Evolutionary conservation across 2,888 invertebrate genomes (phyloP), one percentile per base, ranked within the genome.

Genomic region (Teinopalpus imperialis): DNA sequence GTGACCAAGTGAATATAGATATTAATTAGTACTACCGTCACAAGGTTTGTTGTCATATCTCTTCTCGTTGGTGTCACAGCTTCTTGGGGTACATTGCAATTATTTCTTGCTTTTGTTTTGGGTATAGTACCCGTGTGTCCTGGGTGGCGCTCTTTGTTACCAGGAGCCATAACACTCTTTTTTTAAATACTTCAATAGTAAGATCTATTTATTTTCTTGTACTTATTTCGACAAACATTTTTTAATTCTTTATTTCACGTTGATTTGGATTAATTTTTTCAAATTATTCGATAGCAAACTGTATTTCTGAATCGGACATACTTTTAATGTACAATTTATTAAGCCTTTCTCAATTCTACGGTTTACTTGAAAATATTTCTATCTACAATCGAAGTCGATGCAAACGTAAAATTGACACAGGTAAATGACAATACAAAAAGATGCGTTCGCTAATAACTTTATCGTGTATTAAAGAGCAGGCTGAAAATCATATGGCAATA

Each of bases 71-170:
- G 91, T 50, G 91, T 91, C 58, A 91, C 91, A 60, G 91, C 89
- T 75, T 91, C 92, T 65, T 89, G 89, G 8, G 90, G 90, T 13
- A 90, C 89, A 80, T 89, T 87, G 76, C 91, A 91, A 70, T 90
- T 91, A 66, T 90, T 90, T 56, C 90, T 81, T 45, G 88, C 83
- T 79, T 91, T 91, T 41, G 90, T 88, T 82, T 93, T 93, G 56
- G 93, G 93, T 62, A 93, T 92, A 26, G 93, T 92, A 58, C 93
- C 93, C 61, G 93, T 93, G 63, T 87, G 86, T 63, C 78, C 74
- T 62, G 87, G 75, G 65, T 86, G 85, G 49, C 88, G 73, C 61
- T 87, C 86, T 70, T 87, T 87, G 70, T 85, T 87, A 58, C 86
- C 87, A 73, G 88, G 88, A 73, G 88, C 87, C 88, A 88, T 87